Conservation (phyloP, 2,113 vertebrate genomes). For the Megaceryle torquata region DNA sequence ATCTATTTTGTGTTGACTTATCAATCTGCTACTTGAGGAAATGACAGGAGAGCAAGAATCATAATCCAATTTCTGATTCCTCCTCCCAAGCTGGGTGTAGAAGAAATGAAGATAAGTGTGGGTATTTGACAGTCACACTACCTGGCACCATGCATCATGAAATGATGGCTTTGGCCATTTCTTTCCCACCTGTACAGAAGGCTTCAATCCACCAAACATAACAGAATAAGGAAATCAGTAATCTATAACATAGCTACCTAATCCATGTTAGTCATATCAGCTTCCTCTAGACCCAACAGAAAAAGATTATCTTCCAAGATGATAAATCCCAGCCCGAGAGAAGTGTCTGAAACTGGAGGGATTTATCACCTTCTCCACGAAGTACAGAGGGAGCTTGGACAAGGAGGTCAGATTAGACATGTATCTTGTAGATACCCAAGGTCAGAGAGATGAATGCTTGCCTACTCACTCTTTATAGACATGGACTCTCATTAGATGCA, state of each 20-base stretch:
- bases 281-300: background rate
- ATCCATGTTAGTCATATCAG: background rate
- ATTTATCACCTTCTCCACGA: background rate
- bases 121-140: background rate
- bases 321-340: constrained; percentile 5
- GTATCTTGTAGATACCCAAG: background rate
- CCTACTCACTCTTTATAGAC: background rate
- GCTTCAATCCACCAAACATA: background rate
- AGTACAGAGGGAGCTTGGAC: background rate
- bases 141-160: background rate
- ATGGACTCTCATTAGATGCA: background rate
- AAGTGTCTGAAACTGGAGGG: background rate
- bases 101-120: background rate
- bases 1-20: background rate
- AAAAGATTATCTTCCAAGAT: background rate
- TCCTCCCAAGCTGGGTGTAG: background rate
- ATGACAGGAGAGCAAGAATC: background rate
- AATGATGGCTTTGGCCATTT: background rate
- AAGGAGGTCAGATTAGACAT: background rate
- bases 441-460: constrained; percentile 4
- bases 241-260: background rate
- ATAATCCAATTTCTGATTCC: background rate
- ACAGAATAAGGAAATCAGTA: background rate
- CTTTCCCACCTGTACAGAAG: background rate
- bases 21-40: background rate